Conservation (phyloP, 2,797 vertebrate genomes). For the Sciurus vulgaris region DNA sequence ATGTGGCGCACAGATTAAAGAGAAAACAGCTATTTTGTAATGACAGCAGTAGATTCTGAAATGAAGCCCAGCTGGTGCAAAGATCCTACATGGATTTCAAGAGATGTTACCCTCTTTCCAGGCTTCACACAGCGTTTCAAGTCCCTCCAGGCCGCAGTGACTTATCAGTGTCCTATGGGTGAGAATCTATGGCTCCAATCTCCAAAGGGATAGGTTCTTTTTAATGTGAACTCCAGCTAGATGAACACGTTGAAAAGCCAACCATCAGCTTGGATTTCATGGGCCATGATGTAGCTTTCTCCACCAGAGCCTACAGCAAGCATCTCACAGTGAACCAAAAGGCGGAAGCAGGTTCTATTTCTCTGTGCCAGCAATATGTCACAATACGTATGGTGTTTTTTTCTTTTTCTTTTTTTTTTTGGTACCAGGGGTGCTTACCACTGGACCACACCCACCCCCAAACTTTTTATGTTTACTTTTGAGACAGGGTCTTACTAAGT, state of each 20-base stretch:
- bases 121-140: neutral
- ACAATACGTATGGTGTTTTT: too few species aligned
- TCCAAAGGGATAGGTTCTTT: neutral
- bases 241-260: neutral
- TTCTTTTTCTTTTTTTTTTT: too few species aligned
- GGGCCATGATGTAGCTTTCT: neutral
- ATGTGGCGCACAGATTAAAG: slow-evolving; percentile 83
- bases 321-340: neutral
- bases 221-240: neutral
- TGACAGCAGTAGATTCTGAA: slow-evolving; percentile 80
- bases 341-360: neutral
- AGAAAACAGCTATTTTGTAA: slow-evolving; percentile 83
- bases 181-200: neutral
- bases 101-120: neutral
- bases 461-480: too few species aligned
- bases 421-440: too few species aligned
- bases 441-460: too few species aligned
- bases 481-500: too few species aligned
- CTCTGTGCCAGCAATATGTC: neutral
- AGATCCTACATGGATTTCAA: slow-evolving; percentile 77
- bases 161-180: neutral
- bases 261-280: neutral
- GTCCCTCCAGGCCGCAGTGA: neutral
- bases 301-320: neutral
- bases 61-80: slow-evolving; percentile 79